Percentiles rank a stretch among this genome's conserved stretches.
These are phyloP conservation scores for Drosophila triauraria DNA, from an alignment of 1,140 invertebrate species.

Conservation along the genomic window DNA sequence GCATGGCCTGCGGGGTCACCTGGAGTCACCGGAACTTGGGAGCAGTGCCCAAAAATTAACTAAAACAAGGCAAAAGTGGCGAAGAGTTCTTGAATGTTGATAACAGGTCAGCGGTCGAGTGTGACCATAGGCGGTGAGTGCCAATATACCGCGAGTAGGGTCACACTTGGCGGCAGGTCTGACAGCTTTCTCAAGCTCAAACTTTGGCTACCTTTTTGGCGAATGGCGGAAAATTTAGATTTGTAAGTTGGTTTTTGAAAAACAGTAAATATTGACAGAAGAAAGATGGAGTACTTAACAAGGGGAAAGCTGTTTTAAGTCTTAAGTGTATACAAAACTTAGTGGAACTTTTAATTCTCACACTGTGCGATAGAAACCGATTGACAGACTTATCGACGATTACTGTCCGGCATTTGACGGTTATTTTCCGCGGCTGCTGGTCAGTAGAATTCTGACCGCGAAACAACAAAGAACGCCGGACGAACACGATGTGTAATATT, in stretches of 20 bases:
- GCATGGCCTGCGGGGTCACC: conserved; percentile 55
- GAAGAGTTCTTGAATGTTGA: conserved; percentile 19
- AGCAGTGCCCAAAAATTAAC: conserved; percentile 10
- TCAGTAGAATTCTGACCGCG: conserved; percentile 6
- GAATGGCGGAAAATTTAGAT: background rate
- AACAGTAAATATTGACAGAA: no score
- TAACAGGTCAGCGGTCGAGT: conserved; percentile 23
- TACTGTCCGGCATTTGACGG: background rate
- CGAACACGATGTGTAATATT: conserved; percentile 15
- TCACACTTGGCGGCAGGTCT: background rate
- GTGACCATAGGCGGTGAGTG: background rate
- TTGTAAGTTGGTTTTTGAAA: background rate
- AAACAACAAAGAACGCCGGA: background rate
- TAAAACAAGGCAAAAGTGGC: conserved; percentile 23
- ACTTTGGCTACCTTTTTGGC: no score
- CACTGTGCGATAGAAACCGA: background rate
- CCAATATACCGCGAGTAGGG: background rate
- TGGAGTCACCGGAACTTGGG: conserved; percentile 1
- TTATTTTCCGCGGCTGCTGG: background rate
- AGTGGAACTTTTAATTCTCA: no score
- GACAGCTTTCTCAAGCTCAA: background rate
- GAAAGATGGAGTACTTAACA: no score
- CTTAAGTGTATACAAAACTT: no score
- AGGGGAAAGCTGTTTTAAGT: no score
- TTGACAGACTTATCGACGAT: background rate